These are phyloP conservation scores for Acipenser oxyrinchus DNA, from an alignment of 2,797 vertebrate species.

Conservation along the genomic window DNA sequence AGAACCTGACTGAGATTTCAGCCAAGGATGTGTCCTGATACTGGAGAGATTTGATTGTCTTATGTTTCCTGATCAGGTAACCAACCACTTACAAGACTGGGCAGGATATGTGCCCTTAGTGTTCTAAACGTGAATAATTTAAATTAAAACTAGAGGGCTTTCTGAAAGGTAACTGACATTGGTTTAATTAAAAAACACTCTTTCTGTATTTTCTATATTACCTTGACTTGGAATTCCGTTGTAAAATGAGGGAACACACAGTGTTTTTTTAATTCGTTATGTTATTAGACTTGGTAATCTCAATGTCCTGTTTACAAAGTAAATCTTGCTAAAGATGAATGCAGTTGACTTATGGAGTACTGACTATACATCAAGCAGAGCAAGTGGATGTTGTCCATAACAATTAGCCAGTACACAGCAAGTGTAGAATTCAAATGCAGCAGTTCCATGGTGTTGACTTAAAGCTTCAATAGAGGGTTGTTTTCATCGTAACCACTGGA, in stretches of 20 bases:
- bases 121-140: constrained; percentile 31
- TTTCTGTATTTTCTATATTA: constrained; percentile 31
- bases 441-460: constrained; percentile 4
- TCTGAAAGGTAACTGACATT: constrained; percentile 40
- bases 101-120: constrained; percentile 30
- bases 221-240: constrained; percentile 41
- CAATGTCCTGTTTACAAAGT: constrained; percentile 63
- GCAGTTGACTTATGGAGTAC: constrained; percentile 49
- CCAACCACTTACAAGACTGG: constrained; percentile 25
- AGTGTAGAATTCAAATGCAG: constrained; percentile 41
- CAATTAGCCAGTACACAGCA: constrained; percentile 42
- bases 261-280: constrained; percentile 48
- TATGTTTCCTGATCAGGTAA: constrained; percentile 7
- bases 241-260: constrained; percentile 30
- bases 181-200: constrained; percentile 51
- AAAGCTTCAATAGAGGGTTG: too few relatives aligned
- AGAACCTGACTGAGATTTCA: neutral
- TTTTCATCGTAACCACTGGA: too few relatives aligned
- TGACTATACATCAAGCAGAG: constrained; percentile 42
- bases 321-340: constrained; percentile 62
- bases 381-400: constrained; percentile 37
- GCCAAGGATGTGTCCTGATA: constrained; percentile 14
- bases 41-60: constrained; percentile 23
- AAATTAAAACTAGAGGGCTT: constrained; percentile 41
- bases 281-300: constrained; percentile 68